These are phyloP conservation scores for Rattus rattus DNA, from an alignment of 2,113 vertebrate species.

Conservation along the genomic window DNA sequence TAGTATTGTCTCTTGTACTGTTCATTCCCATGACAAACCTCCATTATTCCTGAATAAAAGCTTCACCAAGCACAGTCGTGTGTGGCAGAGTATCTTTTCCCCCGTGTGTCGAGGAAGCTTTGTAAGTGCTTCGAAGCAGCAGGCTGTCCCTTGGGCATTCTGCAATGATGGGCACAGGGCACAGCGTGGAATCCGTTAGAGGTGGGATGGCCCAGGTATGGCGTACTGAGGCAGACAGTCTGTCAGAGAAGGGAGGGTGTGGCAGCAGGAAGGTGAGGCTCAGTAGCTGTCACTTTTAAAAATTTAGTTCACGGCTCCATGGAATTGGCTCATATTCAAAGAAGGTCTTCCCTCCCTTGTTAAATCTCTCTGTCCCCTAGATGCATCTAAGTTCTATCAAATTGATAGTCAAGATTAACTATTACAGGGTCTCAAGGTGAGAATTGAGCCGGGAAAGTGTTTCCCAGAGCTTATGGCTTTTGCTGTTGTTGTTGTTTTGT, in stretches of 20 bases:
- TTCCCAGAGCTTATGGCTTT: background rate
- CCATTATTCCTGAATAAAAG: slow-evolving; percentile 70
- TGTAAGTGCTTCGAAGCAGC: background rate
- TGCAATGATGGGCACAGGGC: background rate
- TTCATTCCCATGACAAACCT: slow-evolving; percentile 53
- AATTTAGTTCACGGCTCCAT: too few species aligned
- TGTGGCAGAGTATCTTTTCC: background rate
- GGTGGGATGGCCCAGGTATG: background rate
- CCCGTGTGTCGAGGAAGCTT: accelerated
- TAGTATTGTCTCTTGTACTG: background rate
- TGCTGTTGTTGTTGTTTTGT: too few species aligned
- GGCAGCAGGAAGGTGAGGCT: background rate
- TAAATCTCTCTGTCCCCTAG: background rate
- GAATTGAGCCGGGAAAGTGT: background rate
- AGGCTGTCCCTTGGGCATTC: too few species aligned
- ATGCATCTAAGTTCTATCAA: background rate
- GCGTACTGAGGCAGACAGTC: background rate
- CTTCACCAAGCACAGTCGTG: background rate
- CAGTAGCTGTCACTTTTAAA: too few species aligned
- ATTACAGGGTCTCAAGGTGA: background rate
- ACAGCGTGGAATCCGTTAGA: background rate
- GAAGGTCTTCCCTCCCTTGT: background rate
- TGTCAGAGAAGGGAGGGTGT: background rate
- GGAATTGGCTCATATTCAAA: background rate
- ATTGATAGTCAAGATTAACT: background rate